Evolutionary conservation across 2,113 vertebrate genomes (phyloP), one percentile per base, ranked within the genome.

Genomic region (Cariama cristata): DNA sequence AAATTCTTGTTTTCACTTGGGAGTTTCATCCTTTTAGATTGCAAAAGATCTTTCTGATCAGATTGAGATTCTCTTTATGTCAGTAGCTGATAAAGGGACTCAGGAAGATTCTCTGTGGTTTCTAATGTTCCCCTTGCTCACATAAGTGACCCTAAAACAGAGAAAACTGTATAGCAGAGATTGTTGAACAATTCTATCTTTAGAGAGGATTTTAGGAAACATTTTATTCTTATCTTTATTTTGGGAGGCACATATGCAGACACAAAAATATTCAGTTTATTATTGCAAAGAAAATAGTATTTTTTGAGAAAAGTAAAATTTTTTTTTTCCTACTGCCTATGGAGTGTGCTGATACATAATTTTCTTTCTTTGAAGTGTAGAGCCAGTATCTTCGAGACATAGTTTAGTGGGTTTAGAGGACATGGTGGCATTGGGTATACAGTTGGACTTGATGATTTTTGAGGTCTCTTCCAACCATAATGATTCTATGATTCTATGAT

Each of bases 91-190:
- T 86, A 75, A 95, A 89, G 35, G 27, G 33, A 79, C 30, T 75
- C 49, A 49, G 1, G 74, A 75, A 74, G 26, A 56, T 83, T 74
- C 16, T 86, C 27, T 90, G 26, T 49, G 35, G 44, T 63, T 93
- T 92, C 44, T 85, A 53, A 60, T 74, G 27, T 86, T 86, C 24
- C 20, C 28, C n/a, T 89, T 92, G 16, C 40, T 84, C 40, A 33
- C 19, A 44, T 92, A 90, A 85, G 56, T 95, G 86, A 95, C 52
- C 42, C 42, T 85, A 81, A 96, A 95, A 73, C 9, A 68, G 30
- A 59, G 27, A 91, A 80, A 81, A 81, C 3, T 1, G 1, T 67
- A 56, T n/a, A 72, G 10, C 28, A 77, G 17, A 67, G 23, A 64
- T 8, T 42, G 47, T 84, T 71, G 66, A 89, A 72, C 18, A 91